A percentile compares a stretch with the other conserved stretches of the same genome.
These are phyloP conservation scores for Armadillidium nasatum DNA, from an alignment of 1,140 invertebrate genomes.

Conservation along the genomic window DNA sequence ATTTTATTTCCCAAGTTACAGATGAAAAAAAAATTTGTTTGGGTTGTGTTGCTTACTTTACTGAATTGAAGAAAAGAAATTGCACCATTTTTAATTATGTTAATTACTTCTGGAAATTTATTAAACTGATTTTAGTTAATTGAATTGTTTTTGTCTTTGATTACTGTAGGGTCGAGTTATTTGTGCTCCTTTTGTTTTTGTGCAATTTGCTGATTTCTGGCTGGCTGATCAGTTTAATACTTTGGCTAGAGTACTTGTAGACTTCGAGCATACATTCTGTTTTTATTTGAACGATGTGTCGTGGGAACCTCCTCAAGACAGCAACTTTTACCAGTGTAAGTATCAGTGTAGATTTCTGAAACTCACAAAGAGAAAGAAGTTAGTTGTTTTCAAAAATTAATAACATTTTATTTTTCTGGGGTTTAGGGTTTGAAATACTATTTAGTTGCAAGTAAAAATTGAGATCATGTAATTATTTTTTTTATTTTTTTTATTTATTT, in stretches of 20 bases:
- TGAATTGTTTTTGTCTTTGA: background rate
- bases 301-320: background rate
- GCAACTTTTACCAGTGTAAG: background rate
- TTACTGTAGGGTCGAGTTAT: conserved; percentile 61
- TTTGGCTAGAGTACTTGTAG: conserved; percentile 78
- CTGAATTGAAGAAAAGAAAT: background rate
- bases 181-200: conserved; percentile 88
- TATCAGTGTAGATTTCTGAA: background rate
- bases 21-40: background rate
- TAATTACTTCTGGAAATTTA: too few species aligned
- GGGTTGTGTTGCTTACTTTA: background rate
- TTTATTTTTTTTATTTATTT: too few species aligned
- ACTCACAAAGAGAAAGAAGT: too few species aligned
- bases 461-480: too few species aligned
- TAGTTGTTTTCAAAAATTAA: too few species aligned
- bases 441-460: too few species aligned
- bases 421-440: too few species aligned
- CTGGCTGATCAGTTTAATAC: conserved; percentile 97
- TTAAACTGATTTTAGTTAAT: too few species aligned
- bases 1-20: background rate
- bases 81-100: too few species aligned
- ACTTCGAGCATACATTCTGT: conserved; percentile 79
- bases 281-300: conserved; percentile 40
- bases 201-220: conserved; percentile 99
- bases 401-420: too few species aligned